Evolutionary conservation across 2,888 invertebrate species (phyloP).

Genomic region (Linnaemya tessellans): DNA sequence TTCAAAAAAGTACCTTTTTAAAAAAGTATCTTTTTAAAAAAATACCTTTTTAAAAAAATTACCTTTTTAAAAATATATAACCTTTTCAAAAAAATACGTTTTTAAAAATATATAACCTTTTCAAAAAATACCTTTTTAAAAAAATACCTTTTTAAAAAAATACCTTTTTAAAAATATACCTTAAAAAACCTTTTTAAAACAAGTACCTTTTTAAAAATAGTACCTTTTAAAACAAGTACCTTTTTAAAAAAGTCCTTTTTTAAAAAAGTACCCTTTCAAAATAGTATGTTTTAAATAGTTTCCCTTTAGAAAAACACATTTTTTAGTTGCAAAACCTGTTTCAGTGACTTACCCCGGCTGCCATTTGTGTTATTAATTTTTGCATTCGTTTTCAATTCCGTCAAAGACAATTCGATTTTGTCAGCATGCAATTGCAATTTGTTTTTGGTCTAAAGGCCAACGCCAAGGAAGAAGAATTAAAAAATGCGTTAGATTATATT

Average conservation of each 20-base stretch:
- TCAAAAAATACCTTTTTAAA: neutral
- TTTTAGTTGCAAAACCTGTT: neutral
- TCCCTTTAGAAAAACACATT: neutral
- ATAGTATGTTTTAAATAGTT: neutral
- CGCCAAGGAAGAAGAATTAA: conserved; percentile 19
- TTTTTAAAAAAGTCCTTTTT: neutral
- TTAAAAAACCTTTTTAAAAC: neutral
- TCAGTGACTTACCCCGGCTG: conserved; percentile 77
- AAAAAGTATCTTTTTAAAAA: neutral
- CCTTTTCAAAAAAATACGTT: neutral
- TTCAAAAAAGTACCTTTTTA: neutral
- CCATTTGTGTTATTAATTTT: conserved; percentile 72
- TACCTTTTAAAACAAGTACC: neutral
- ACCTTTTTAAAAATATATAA: neutral
- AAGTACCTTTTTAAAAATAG: neutral
- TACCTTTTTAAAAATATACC: neutral
- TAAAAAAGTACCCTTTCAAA: neutral
- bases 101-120: neutral
- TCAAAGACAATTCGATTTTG: conserved; percentile 81
- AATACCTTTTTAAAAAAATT: neutral
- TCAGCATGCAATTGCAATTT: conserved; percentile 82
- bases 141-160: too few relatives aligned
- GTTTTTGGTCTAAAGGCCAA: conserved; percentile 79
- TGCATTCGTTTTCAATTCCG: conserved; percentile 76
- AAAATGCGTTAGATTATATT: neutral